Evolutionary conservation across 2,797 vertebrate species (phyloP), one percentile per base, ranked within the genome.

Genomic region (Lutjanus campechanus): DNA sequence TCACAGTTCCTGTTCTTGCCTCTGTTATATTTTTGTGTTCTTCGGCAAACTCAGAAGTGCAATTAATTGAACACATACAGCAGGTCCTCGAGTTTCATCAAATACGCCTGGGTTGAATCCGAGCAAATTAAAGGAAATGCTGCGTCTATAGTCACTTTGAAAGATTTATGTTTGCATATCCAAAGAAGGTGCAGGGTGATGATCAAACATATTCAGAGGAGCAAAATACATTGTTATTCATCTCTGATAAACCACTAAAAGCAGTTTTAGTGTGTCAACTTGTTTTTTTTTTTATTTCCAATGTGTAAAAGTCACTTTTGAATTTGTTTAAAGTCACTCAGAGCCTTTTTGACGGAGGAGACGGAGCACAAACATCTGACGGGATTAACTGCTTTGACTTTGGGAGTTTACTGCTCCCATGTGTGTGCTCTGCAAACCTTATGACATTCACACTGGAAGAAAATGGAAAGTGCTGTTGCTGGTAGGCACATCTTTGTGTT

Each of bases 401-500:
- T 51, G 40, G 25, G 65, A 53, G 55, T 69, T 65, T 49, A 73
- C 55, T 43, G 64, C 44, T 69, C 36, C 41, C 17, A 6, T 40
- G 50, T 41, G 58, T 76, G 40, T 44, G 36, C 41, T 73, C 49
- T 65, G 61, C 66, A 84, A 82, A 77, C 46, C 68, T 76, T 43
- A 56, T 50, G 70, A 78, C 20, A 29, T 70, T 64, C 55, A 29
- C 20, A 53, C 59, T 51, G 17, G 8, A 67, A 47, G 53, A 61
- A 63, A 70, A 63, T 17, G 13, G 36, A 43, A 54, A 53, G 49
- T 50, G 22, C 53, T 75, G 64, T 29, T 53, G 65, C 50, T 4
- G 22, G 74, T 68, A 12, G n/a, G 59, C 59, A 56, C 17, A 47
- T 63, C 54, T 79, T 67, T 73, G 51, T 72, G 56, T 76, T 70